Percentiles rank a stretch among this genome's conserved stretches.
Evolutionary conservation across 2,113 vertebrate species (phyloP).

Genomic region (Centropus unirufus): DNA sequence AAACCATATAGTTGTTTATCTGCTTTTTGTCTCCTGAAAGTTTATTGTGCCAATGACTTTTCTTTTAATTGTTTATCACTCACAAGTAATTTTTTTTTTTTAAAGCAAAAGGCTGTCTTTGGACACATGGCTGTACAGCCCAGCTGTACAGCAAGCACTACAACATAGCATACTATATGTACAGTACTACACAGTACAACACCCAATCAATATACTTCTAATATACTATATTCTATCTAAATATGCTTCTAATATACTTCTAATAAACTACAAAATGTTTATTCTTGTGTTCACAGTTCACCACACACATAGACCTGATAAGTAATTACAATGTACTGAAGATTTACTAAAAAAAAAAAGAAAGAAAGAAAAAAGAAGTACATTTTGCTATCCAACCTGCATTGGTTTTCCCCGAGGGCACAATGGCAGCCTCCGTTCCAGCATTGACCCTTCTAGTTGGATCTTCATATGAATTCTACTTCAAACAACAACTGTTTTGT

Average conservation of each 20-base stretch:
- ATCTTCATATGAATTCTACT: conserved; percentile 1
- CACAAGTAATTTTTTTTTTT: not conserved
- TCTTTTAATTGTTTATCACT: not conserved
- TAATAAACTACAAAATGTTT: not conserved
- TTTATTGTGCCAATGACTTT: not conserved
- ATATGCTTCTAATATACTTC: not conserved
- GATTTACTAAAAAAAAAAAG: not conserved
- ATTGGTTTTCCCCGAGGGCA: not conserved
- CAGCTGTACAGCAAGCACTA: not conserved
- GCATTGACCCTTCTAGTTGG: not conserved
- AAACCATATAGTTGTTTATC: not conserved
- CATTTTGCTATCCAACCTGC: conserved; percentile 27
- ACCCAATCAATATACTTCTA: not conserved
- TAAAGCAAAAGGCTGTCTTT: not conserved
- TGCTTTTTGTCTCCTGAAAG: not conserved
- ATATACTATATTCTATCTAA: not conserved
- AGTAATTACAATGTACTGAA: not conserved
- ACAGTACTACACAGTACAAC: not conserved
- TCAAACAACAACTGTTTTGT: not conserved
- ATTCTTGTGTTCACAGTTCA: not conserved
- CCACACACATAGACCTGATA: not conserved
- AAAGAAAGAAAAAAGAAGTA: not conserved
- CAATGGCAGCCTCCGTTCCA: not conserved
- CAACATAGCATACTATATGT: not conserved
- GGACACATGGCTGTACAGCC: not conserved